Base-by-base conservation (phyloP, 1,140 invertebrate species). In the Daktulosphaira vitifoliae region DNA sequence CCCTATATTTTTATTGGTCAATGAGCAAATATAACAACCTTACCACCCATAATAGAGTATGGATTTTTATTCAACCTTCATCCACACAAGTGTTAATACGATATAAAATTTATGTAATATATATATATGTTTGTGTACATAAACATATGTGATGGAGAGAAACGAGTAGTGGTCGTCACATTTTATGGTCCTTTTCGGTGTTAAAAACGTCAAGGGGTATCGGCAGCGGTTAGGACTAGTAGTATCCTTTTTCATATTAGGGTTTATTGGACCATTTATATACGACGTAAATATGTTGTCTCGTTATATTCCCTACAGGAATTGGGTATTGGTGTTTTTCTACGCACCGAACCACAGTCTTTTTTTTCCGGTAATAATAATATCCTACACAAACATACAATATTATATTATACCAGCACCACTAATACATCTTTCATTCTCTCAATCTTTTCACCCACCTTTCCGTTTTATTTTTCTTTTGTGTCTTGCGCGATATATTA, bases 221-320 rank as follows among this genome's bases (percentile, higher is more conserved):
- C 23, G 38, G 23, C 13, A 22, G 23, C n/a, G 4, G 37, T 20
- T n/a, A n/a, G 38, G 54, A 42, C 38, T 59, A 46, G 39, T 44
- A 59, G 54, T 59, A 59, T 62, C n/a, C 46, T 62, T 62, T 62
- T 62, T 62, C 56, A 22, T 62, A 62, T 62, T 56, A 62, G 56
- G 25, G 39, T 62, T 62, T 62, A 62, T 62, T 62, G 56, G 39
- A 42, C 56, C 23, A 22, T 62, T 62, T 62, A 62, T 62, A 62
- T 62, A 62, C 56, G 56, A 33, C 56, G 39, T 46, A 62, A 62
- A 62, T 62, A 62, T 48, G 56, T 62, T 48, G 56, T 48, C 56
- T 62, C 56, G 56, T 62, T 62, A 62, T 46, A 62, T 62, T 48
- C 56, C 42, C 56, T n/a, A 39, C 22, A 62, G 56, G 42, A 39